Percentiles rank a stretch among this genome's conserved stretches.
These are phyloP conservation scores for Mesorhabditis belari DNA, from an alignment of 2,888 invertebrate genomes.

Conservation along the genomic window DNA sequence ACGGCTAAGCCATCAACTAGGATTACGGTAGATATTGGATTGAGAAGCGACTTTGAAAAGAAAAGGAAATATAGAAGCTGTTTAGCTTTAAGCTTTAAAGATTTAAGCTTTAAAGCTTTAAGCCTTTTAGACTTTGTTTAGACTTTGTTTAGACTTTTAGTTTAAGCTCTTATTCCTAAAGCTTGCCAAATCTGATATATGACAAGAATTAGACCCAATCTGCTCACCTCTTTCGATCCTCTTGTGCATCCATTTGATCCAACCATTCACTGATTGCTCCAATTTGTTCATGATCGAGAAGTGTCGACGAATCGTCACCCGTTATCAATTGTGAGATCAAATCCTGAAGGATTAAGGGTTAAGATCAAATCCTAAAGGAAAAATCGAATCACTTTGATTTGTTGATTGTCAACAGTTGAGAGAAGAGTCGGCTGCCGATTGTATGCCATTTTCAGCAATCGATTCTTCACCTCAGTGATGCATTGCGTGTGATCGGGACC, in stretches of 20 bases:
- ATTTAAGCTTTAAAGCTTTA: too few species aligned
- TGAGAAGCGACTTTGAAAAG: too few species aligned
- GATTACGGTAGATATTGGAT: conserved; percentile 8
- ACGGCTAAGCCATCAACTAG: not conserved
- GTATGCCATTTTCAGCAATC: conserved; percentile 44
- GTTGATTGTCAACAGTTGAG: conserved; percentile 36
- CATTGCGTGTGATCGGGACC: conserved; percentile 39
- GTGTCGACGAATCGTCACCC: conserved; percentile 31
- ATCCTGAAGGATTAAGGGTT: conserved; percentile 30
- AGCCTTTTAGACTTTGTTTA: too few species aligned
- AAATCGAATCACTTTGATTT: conserved; percentile 31
- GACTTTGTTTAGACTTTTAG: too few species aligned
- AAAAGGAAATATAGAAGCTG: too few species aligned
- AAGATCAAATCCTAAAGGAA: not conserved
- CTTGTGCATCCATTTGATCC: conserved; percentile 32
- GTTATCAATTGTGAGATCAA: conserved; percentile 41
- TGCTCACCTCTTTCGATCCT: conserved; percentile 31
- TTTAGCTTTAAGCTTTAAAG: too few species aligned
- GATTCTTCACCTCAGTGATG: conserved; percentile 45
- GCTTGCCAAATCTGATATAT: too few species aligned
- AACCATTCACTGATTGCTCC: conserved; percentile 50
- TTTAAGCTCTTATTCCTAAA: too few species aligned
- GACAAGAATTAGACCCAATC: not conserved
- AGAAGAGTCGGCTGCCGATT: conserved; percentile 46
- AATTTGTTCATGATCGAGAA: conserved; percentile 40